Evolutionary conservation across 2,888 invertebrate genomes (phyloP), one percentile per base, ranked within the genome.

Genomic region (Periphyllus acericola): DNA sequence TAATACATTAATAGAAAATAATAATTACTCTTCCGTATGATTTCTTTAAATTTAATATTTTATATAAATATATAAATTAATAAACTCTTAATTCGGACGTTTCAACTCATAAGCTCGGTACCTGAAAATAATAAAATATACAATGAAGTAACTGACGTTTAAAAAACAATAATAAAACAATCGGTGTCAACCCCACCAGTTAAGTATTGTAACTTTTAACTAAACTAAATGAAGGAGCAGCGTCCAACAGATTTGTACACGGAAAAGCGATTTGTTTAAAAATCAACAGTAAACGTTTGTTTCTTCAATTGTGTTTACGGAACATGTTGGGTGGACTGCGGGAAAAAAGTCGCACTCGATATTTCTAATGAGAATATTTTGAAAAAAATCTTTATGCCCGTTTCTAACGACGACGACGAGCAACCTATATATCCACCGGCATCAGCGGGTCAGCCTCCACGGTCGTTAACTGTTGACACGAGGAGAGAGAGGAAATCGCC

Each of bases 21-120:
- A 60, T 60, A 60, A 60, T 46, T 14, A 46, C 46, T 14, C 46
- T 46, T 46, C 11, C 1, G 14, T 14, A 14, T 46, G 46, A 46
- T 46, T 46, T 14, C 3, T 46, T 46, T 46, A 14, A 46, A 46
- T 14, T 46, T 46, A 46, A 68, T 29, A 29, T n/a, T n/a, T 11
- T 34, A 60, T 36, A 14, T 66, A 66, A 8, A 17, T 19, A 71
- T 32, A 25, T 40, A 32, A n/a, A 40, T 71, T 0, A 29, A 14
- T 17, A 40, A 66, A 40, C 66, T 72, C 19, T 32, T 46, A 72
- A 79, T 80, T 72, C 71, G 86, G 55, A 34, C 17, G 36, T 87
- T 74, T 87, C 81, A 87, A 87, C 87, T 81, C 87, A 87, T 87
- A 25, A 87, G 80, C 40, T 87, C 87, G 17, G 87, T 87, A 66